Evolutionary conservation across 1,140 invertebrate species (phyloP), one percentile per base, ranked within the genome.

Genomic region (Dufourea novaeangliae): DNA sequence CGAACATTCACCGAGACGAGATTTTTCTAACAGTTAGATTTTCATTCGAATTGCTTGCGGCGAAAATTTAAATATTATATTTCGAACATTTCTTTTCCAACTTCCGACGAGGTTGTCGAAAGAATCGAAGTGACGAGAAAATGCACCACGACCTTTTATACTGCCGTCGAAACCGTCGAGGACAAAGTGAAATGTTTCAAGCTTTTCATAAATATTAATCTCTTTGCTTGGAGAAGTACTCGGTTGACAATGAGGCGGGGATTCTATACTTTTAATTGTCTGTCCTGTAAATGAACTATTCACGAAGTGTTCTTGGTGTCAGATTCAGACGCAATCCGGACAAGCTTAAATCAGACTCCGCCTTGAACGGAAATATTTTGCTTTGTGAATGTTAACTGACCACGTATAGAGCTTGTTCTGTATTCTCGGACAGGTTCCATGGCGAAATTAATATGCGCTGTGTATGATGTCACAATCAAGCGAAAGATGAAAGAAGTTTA

Each of bases 231-330:
- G n/a, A 25, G 32, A 27, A 39, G 8, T 17, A 12, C 10, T 27
- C 52, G 7, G 11, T 14, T 34, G 10, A 54, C 12, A 10, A 25
- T 17, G 44, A 32, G n/a, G 2, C 29, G 20, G 8, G 20, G 32
- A n/a, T 27, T 62, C 10, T 11, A 46, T 46, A 62, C 20, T 46
- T 14, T 37, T 50, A n/a, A 72, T 62, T 34, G 41, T 17, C 5
- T 22, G 5, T 25, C 41, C n/a, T 25, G 12, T 50, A 50, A 41
- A 72, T 27, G 29, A 59, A 62, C 14, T 61, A 46, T 37, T 70
- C 37, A 29, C 6, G 10, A 25, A 32, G 39, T 8, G 37, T 63
- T n/a, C 17, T 32, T 22, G 7, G 14, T 73, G 44, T 32, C 44
- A 64, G 34, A 12, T 3, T 27, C 68, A 70, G 68, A 27, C 1